Base-by-base conservation (phyloP, 2,888 invertebrate genomes). In the Phyllotreta striolata region DNA sequence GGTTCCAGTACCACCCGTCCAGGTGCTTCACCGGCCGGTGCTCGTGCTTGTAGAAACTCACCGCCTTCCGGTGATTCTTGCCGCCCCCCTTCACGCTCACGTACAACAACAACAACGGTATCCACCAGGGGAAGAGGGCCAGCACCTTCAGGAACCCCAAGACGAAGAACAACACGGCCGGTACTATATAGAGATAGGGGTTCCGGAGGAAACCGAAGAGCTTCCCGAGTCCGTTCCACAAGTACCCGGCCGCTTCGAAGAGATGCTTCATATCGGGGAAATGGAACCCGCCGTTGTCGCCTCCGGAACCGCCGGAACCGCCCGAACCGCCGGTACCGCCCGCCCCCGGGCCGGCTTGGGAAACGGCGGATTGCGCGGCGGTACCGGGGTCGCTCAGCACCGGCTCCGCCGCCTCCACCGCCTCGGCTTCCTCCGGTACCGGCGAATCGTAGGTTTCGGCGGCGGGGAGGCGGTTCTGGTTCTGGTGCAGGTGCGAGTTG, bases 401-500 rank as follows among this genome's bases (percentile, higher is more conserved):
- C 0, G 84, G 80, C 70, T 84, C 85, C 24, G 83, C 76, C 8
- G 54, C 68, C 57, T 63, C 60, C 46, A 62, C 64, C 37, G 57
- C 56, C 38, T 63, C 70, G 1, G 43, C 62, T 9, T 12, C 60
- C 9, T 44, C 61, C 38, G 41, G 54, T 56, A 41, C 63, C 13
- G 41, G 9, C 3, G 62, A 72, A 46, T 73, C 74, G 37, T 77
- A 75, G 5, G 77, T 77, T 52, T 70, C 68, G 14, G 73, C 56
- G 10, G 52, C 54, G 14, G 74, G 72, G 49, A 75, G 72, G 12
- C 81, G 77, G 12, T 71, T 74, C 13, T 62, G 78, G n/a, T 78
- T 77, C 70, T 87, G 89, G 43, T 88, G 82, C 1, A 89, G 84
- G 72, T 90, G 88, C 0, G 89, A 89, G 69, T 90, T 90, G 1